Base-by-base conservation (phyloP, 53 echinoderm and acorn worm genomes). In the Henricia sp. region DNA sequence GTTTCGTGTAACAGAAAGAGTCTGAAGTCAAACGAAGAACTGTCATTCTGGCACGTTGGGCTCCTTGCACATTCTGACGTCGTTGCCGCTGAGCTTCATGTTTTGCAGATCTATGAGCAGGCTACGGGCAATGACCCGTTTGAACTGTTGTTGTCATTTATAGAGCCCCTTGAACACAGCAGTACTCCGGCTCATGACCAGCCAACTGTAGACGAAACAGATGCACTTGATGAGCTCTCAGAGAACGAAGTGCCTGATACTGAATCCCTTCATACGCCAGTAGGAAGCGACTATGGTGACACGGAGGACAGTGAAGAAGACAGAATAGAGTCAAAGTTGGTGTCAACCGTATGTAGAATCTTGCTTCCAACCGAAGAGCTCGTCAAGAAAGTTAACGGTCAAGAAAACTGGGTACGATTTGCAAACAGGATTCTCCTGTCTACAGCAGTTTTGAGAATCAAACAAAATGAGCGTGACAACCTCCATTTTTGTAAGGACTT, bases 401-500 rank as follows among this genome's bases (percentile, higher is more conserved):
- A 35, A 24, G n/a, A 37, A 29, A 36, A 32, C 42, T 73, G 74
- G 74, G 32, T 52, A 52, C 29, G 74, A 9, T 28, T 25, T 52
- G 30, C 42, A 29, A 73, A 73, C 52, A 52, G 36, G n/a, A 54
- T 73, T 28, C 54, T 73, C 16, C 23, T 73, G 52, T 33, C 37
- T 3, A 52, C 74, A 52, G 74, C 52, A 32, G n/a, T 33, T 33
- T 20, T 73, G 50, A 23, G 23, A 16, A 52, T 36, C 32, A 54
- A 36, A n/a, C 54, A 50, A 17, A 35, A 50, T 9, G 74, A 52
- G 34, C 71, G 70, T 8, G 71, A 71, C 26, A 53, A 52, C 54
- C 56, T 84, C 6, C 71, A 69, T 8, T 50, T 84, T 71, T 84
- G 84, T 37, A 68, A 69, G 6, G 84, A 84, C 37, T 71, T 84